A percentile compares a stretch with the other conserved stretches of the same genome.
phyloP scores from a whole-genome alignment of 2,797 vertebrate species.

The Aulostomus chinensis region DNA sequence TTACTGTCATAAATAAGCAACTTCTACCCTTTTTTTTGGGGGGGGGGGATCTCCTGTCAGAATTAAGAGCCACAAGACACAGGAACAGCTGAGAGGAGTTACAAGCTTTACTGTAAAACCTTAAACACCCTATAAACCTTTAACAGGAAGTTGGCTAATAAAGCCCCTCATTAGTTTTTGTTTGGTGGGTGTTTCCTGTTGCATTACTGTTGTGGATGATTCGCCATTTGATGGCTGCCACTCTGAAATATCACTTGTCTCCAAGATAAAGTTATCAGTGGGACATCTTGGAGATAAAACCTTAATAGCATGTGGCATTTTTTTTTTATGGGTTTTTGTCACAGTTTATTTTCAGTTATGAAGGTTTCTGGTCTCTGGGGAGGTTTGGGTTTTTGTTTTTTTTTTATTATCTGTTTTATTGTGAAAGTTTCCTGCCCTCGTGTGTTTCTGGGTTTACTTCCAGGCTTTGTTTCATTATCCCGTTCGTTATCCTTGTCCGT shows the following conservation, averaged over 20 bases:
- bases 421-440: too few species aligned
- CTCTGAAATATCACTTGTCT: conserved; percentile 48
- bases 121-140: conserved; percentile 50
- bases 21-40: conserved; percentile 12
- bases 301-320: conserved; percentile 29
- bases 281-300: conserved; percentile 39
- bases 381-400: too few species aligned
- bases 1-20: conserved; percentile 43
- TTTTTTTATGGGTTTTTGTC: too few species aligned
- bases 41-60: too few species aligned
- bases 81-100: conserved; percentile 39
- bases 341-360: too few species aligned
- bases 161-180: conserved; percentile 60
- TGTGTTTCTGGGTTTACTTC: too few species aligned
- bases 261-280: conserved; percentile 30
- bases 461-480: too few species aligned
- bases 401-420: too few species aligned
- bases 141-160: conserved; percentile 47
- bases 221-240: conserved; percentile 27
- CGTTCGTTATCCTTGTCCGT: too few species aligned
- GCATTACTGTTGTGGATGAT: conserved; percentile 24
- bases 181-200: conserved; percentile 32
- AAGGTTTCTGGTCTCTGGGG: too few species aligned
- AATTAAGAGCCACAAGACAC: conserved; percentile 51
- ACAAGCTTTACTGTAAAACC: conserved; percentile 34